Conservation (phyloP, 2,888 invertebrate species). For the Drosophila cracens region DNA sequence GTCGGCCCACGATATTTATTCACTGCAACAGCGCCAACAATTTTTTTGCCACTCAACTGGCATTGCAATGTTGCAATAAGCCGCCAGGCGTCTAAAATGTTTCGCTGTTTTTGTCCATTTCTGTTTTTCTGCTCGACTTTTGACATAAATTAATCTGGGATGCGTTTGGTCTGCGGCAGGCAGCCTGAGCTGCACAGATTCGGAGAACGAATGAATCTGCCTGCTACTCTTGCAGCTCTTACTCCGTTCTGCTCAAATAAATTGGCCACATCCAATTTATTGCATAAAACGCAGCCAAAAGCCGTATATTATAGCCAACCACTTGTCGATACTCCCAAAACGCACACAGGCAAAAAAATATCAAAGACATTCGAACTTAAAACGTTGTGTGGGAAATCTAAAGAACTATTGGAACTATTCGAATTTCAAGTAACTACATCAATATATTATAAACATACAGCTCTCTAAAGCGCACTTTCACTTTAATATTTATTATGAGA, state of each 20-base stretch:
- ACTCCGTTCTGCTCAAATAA: constrained; percentile 69
- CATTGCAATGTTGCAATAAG: constrained; percentile 63
- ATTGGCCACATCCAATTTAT: constrained; percentile 73
- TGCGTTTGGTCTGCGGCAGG: constrained; percentile 58
- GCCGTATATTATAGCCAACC: constrained; percentile 58
- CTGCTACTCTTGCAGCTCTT: constrained; percentile 22
- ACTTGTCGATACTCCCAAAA: constrained; percentile 12
- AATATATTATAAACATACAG: neutral
- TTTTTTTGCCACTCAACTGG: constrained; percentile 66
- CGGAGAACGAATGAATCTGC: constrained; percentile 24
- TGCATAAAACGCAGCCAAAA: constrained; percentile 71
- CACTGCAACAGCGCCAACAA: constrained; percentile 19
- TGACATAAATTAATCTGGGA: constrained; percentile 73
- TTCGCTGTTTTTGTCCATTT: constrained; percentile 2
- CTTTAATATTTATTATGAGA: neutral
- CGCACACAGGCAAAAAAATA: neutral
- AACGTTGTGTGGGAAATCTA: neutral
- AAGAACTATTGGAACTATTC: neutral
- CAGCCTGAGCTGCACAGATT: constrained; percentile 53
- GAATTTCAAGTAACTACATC: neutral
- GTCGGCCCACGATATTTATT: constrained; percentile 52
- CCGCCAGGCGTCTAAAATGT: constrained; percentile 44
- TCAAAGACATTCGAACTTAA: neutral
- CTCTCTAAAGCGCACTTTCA: neutral
- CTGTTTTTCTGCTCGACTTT: constrained; percentile 20